These are phyloP conservation scores for Peromyscus aztecus DNA, from an alignment of 2,797 vertebrate genomes.

Conservation along the genomic window DNA sequence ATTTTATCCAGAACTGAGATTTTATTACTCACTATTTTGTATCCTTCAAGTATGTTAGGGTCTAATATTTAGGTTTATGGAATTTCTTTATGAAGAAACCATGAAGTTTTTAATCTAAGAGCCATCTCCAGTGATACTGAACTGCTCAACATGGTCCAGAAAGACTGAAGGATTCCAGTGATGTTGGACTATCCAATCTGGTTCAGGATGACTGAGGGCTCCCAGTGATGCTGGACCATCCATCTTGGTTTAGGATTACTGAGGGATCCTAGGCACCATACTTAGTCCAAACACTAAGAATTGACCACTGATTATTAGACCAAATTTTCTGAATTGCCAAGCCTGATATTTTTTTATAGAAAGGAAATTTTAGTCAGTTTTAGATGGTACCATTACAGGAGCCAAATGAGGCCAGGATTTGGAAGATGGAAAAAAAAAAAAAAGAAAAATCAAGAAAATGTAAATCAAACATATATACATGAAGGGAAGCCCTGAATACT, in stretches of 20 bases:
- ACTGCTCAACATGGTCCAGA: too few relatives aligned
- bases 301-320: not conserved
- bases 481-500: not conserved
- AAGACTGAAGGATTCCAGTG: not conserved
- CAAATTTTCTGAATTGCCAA: not conserved
- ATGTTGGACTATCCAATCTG: too few relatives aligned
- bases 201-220: not conserved
- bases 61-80: not conserved
- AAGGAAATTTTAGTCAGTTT: not conserved
- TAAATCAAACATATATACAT: not conserved
- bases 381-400: not conserved
- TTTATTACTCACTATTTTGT: not conserved
- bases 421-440: not conserved
- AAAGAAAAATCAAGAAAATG: not conserved
- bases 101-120: not conserved
- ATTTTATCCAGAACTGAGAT: not conserved
- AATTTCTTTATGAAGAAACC: not conserved
- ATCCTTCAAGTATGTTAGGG: not conserved
- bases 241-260: not conserved
- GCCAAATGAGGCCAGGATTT: not conserved
- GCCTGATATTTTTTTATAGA: not conserved
- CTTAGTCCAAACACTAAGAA: not conserved
- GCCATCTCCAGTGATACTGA: not conserved
- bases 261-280: rapidly evolving
- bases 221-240: not conserved